A percentile compares a stretch with the other conserved stretches of the same genome.
These are phyloP conservation scores for Seriola quinqueradiata DNA, from an alignment of 2,113 vertebrate species.

Conservation along the genomic window DNA sequence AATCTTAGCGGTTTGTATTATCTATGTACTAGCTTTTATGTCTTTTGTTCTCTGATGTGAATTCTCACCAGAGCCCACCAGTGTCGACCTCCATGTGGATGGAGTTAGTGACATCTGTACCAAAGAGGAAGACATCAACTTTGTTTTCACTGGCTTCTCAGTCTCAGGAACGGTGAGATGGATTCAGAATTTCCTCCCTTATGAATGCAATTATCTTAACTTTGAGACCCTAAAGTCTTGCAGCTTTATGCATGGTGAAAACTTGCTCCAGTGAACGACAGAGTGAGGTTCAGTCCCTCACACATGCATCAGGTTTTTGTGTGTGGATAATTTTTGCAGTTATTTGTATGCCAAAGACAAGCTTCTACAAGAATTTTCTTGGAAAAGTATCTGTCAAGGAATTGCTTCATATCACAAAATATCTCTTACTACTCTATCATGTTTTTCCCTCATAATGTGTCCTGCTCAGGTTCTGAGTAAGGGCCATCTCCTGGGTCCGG, in stretches of 20 bases:
- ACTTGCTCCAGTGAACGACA: too few species aligned
- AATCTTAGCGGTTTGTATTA: background rate
- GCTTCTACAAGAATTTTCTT: background rate
- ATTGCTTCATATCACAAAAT: background rate
- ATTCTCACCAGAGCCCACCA: slow-evolving; percentile 89
- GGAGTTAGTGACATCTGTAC: slow-evolving; percentile 96
- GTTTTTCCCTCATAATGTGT: background rate
- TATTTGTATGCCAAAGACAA: background rate
- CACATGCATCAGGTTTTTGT: too few species aligned
- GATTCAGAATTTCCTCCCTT: background rate
- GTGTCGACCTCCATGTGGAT: slow-evolving; percentile 95
- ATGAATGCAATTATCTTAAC: too few species aligned
- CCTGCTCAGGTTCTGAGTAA: slow-evolving; percentile 93
- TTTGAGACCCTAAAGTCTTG: too few species aligned
- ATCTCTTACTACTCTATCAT: background rate
- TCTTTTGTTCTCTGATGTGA: background rate
- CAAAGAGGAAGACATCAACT: slow-evolving; percentile 97
- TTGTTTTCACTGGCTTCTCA: slow-evolving; percentile 97
- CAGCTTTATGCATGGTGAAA: too few species aligned
- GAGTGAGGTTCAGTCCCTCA: too few species aligned
- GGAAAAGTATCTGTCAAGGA: background rate
- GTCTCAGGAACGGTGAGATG: slow-evolving; percentile 91
- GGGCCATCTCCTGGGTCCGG: slow-evolving; percentile 91
- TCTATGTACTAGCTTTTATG: background rate
- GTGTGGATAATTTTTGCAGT: too few species aligned